These are phyloP conservation scores for Leptura quadrifasciata DNA, from an alignment of 2,888 invertebrate genomes.

Conservation along the genomic window DNA sequence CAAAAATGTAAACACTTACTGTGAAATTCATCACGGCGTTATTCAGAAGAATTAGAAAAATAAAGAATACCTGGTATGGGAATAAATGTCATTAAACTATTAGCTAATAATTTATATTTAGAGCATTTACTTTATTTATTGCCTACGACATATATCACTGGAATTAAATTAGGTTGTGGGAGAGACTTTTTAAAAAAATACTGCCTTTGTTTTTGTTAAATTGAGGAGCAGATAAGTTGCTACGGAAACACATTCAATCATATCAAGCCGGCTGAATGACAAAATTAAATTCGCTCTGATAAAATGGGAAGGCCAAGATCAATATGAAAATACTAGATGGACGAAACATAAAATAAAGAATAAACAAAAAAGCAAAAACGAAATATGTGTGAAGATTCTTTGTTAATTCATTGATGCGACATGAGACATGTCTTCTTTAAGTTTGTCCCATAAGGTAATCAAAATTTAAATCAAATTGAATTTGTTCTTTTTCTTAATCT, in stretches of 20 bases:
- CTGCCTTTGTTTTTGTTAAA: constrained; percentile 50
- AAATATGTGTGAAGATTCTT: no score
- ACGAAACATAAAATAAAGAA: no score
- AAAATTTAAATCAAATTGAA: no score
- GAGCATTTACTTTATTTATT: neutral
- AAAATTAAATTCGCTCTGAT: neutral
- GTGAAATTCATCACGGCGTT: neutral
- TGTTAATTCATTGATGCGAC: no score
- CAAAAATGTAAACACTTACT: neutral
- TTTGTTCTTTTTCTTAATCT: no score
- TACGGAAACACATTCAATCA: constrained; percentile 48
- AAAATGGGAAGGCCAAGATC: neutral
- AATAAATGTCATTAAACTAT: neutral
- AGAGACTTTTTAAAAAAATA: constrained; percentile 52
- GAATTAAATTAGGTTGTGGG: constrained; percentile 39
- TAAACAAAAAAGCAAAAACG: no score
- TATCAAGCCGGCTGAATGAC: constrained; percentile 11
- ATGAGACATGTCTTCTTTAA: no score
- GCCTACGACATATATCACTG: neutral
- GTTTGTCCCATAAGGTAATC: no score
- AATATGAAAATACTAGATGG: no score
- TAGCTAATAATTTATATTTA: neutral
- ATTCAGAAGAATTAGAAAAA: neutral
- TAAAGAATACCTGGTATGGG: neutral
- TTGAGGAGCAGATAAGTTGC: constrained; percentile 48